Evolutionary conservation across 2,797 vertebrate species (phyloP), one percentile per base, ranked within the genome.

Genomic region (Muraenolepis orangiensis): DNA sequence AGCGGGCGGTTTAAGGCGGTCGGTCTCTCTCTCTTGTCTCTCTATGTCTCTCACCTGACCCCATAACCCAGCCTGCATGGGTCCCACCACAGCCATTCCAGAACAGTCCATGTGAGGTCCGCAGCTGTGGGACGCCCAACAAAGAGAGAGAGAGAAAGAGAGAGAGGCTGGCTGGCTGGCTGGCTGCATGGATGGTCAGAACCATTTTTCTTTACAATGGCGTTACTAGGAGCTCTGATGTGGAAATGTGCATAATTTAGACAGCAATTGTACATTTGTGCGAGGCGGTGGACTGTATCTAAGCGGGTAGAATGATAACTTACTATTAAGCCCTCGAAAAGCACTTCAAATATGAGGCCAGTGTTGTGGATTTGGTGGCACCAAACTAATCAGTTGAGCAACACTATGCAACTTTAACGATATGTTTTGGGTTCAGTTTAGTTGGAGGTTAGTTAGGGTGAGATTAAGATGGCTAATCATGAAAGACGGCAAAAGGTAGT

Each of bases 51-150:
- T 86, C 86, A 85, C 86, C 87, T 90, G 87, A 89, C 85, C 84
- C 78, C 84, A 73, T 78, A 84, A 73, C 74, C 83, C 78, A 79
- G 78, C 85, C 79, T 78, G 78, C 85, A 69, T 72, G 72, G 79
- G 77, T 78, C 72, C 81, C 77, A 81, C 81, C 82, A 87, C 80
- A 85, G 80, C 20, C 74, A 80, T 91, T 91, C 90, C 80, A 89
- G 91, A 93, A 91, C 78, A 82, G 77, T 89, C 89, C 77, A 78
- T 51, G 88, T 77, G 87, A 90, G 88, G 88, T 89, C 84, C 26
- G 66, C 87, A 80, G 87, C 88, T 80, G 83, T 78, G 73, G 74
- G 68, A 84, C 87, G 87, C 84, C 86, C 66, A 77, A 91, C 87
- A 90, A 90, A 87, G 82, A 72, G 12, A 72, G 75, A 70, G 82